Evolutionary conservation across 2,113 vertebrate species (phyloP), one percentile per base, ranked within the genome.

Genomic region (Colinus virginianus): DNA sequence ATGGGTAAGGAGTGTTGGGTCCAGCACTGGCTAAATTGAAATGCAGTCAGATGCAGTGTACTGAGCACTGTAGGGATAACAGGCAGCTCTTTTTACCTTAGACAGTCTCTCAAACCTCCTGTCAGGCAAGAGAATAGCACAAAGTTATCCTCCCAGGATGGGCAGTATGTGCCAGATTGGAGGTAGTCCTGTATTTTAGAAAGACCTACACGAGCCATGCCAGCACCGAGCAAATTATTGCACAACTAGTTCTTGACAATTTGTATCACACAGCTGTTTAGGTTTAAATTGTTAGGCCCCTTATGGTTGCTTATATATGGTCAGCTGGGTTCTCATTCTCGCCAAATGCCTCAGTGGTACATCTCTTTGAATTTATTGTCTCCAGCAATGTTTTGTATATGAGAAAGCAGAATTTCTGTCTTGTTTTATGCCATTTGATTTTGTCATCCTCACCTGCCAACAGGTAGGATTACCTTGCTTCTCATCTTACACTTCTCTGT

Each of bases 1-100:
- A 63, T 22, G 0, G 0, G 9, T 38, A 28, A 42, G 1, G 3
- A 46, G 36, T 21, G 11, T n/a, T 1, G 46, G 14, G 49, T 68
- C 72, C 55, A 25, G 17, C 2, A 0, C 8, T 67, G 46, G 17
- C 4, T 1, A 53, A 1, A 0, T 64, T 38, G 46, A 36, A 42
- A 22, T 19, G 62, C 19, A 9, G 26, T 32, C 72, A 46, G 32
- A 53, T 51, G 20, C 55, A 43, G 13, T 2, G 8, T 40, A 32
- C 22, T 30, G 8, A 48, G 19, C 21, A 10, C 34, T 34, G 28
- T 4, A 26, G 25, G 70, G 28, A 11, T 30, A 38, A 11, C 20
- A 11, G 6, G 3, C 4, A 58, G 17, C 28, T 62, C 26, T 32
- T 30, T 21, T 46, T 26, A 13, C 23, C 17, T 53, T 43, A 16